phyloP scores from a whole-genome alignment of 2,797 vertebrate species.

The Tadarida brasiliensis region DNA sequence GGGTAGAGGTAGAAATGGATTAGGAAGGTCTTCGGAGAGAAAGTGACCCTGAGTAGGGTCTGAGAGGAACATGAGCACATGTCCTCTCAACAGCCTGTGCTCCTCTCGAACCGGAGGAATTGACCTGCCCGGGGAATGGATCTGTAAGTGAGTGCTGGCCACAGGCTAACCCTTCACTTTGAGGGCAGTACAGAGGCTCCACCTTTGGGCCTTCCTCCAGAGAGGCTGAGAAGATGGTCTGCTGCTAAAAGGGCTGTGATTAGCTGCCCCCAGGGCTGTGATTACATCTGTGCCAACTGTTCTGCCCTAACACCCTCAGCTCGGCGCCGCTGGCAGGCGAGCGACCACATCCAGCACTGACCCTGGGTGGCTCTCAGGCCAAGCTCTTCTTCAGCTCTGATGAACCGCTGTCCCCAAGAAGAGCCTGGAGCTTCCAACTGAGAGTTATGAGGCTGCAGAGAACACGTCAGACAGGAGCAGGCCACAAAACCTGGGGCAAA shows the following conservation, averaged over 20 bases:
- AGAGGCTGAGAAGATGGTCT: slow-evolving; percentile 73
- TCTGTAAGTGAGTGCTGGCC: not conserved
- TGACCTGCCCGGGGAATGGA: no score
- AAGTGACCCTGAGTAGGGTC: not conserved
- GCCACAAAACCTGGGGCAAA: not conserved
- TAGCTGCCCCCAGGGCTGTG: slow-evolving; percentile 69
- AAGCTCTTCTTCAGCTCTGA: slow-evolving; percentile 45
- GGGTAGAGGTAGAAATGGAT: not conserved
- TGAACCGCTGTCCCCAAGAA: slow-evolving; percentile 38
- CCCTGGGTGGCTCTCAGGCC: slow-evolving; percentile 75
- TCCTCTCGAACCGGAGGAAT: not conserved
- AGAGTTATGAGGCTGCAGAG: not conserved
- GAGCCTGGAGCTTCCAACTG: slow-evolving; percentile 1
- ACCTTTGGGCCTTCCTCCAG: slow-evolving; percentile 73
- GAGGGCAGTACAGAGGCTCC: slow-evolving; percentile 68
- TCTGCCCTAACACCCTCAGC: slow-evolving; percentile 81
- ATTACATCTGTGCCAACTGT: slow-evolving; percentile 80
- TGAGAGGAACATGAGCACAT: not conserved
- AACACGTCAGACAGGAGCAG: fast-evolving
- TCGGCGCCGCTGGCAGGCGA: slow-evolving; percentile 81
- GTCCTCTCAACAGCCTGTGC: not conserved
- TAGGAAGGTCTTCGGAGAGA: not conserved
- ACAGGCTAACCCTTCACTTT: not conserved
- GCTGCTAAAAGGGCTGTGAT: slow-evolving; percentile 78
- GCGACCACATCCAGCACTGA: slow-evolving; percentile 71